A percentile compares a stretch with the other conserved stretches of the same genome.
These are phyloP conservation scores for Eristalis arbustorum DNA, from an alignment of 2,888 invertebrate genomes.

Conservation along the genomic window DNA sequence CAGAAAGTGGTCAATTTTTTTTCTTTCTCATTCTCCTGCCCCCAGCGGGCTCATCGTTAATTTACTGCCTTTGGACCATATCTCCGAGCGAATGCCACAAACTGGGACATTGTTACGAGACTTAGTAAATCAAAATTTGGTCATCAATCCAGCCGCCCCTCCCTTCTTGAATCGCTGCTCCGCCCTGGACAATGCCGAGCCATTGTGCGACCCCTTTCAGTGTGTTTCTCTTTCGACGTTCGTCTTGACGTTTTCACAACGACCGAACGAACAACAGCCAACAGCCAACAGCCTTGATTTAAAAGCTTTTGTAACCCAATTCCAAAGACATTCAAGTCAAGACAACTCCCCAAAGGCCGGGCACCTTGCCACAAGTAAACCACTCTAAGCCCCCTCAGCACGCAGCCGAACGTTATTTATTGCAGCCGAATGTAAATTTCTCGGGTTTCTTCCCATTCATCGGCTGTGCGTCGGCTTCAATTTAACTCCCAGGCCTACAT, in stretches of 20 bases:
- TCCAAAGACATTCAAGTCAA: conserved; percentile 17
- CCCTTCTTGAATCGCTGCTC: not conserved
- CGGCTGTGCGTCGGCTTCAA: not conserved
- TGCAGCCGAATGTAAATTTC: conserved; percentile 24
- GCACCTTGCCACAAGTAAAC: conserved; percentile 19
- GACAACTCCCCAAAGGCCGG: conserved; percentile 4
- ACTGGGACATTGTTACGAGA: not conserved
- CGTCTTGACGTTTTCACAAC: not conserved
- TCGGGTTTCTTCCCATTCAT: conserved; percentile 18
- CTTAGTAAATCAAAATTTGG: conserved; percentile 24
- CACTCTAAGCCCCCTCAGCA: conserved; percentile 11
- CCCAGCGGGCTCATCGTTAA: not conserved
- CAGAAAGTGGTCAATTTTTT: not conserved
- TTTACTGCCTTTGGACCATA: not conserved
- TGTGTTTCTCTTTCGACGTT: not conserved
- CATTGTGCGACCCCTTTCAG: conserved; percentile 10
- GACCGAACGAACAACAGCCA: not conserved
- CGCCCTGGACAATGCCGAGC: conserved; percentile 8
- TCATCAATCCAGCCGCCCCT: not conserved
- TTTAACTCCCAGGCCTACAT: not conserved
- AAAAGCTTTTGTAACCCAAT: conserved; percentile 52
- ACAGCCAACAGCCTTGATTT: conserved; percentile 27
- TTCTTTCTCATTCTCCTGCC: not conserved
- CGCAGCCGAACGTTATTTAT: conserved; percentile 33
- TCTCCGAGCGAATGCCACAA: not conserved